Conservation (phyloP, 2,113 vertebrate species). For the Psephotus haematonotus region DNA sequence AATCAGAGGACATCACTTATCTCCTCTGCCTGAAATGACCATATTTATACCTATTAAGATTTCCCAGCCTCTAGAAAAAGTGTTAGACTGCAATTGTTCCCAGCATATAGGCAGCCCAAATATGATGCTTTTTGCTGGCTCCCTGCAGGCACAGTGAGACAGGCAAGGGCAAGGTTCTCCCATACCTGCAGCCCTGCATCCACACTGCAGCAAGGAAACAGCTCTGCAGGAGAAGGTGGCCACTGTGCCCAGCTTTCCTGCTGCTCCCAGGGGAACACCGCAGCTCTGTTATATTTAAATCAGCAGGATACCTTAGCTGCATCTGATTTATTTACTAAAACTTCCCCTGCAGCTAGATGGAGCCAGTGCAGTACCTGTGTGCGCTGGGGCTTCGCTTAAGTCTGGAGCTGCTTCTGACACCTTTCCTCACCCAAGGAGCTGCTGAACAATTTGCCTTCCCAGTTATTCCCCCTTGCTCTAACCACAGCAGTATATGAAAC, state of each 20-base stretch:
- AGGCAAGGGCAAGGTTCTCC: neutral
- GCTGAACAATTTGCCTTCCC: neutral
- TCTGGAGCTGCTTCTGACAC: neutral
- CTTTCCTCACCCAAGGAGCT: neutral
- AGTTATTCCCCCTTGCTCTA: neutral
- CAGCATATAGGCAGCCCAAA: neutral
- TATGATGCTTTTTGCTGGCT: neutral
- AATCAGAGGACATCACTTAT: neutral
- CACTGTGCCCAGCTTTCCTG: neutral
- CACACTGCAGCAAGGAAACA: accelerated
- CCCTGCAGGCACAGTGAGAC: neutral
- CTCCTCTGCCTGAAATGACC: neutral
- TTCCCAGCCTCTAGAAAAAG: neutral
- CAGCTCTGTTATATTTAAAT: neutral
- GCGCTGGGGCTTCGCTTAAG: neutral
- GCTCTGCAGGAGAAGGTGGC: neutral
- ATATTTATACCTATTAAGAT: neutral
- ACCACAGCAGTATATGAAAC: accelerated
- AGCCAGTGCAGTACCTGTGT: neutral
- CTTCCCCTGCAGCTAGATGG: neutral
- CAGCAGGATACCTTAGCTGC: neutral
- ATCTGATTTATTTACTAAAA: accelerated
- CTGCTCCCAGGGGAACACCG: neutral
- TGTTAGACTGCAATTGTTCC: neutral
- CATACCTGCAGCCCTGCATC: neutral